phyloP scores from a whole-genome alignment of 2,797 vertebrate species.

The Oceanodroma leucorhoa region DNA sequence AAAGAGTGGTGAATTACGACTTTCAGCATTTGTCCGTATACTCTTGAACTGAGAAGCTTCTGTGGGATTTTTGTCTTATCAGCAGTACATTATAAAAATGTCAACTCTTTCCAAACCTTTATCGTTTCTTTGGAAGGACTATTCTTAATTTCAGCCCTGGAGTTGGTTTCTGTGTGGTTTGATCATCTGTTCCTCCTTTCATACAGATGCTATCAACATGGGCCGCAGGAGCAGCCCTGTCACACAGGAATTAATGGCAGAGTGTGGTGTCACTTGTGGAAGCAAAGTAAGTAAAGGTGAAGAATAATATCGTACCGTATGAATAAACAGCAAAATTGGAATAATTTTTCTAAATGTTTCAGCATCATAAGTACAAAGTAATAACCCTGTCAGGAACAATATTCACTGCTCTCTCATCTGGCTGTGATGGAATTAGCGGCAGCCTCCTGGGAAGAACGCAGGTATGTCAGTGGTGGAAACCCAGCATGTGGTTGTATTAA shows the following conservation, averaged over 20 bases:
- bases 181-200: neutral
- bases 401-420: neutral
- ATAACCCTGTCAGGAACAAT: conserved; percentile 43
- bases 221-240: conserved; percentile 11
- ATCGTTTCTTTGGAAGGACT: neutral
- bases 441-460: neutral
- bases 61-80: neutral
- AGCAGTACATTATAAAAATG: neutral
- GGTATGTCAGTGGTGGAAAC: neutral
- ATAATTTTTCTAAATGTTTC: conserved; percentile 39
- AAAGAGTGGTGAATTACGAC: neutral
- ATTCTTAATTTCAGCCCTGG: conserved; percentile 17
- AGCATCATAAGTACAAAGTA: conserved; percentile 25
- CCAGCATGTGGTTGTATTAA: neutral
- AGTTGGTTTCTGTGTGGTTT: neutral
- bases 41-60: neutral
- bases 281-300: neutral
- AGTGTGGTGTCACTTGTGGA: neutral
- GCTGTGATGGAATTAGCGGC: neutral
- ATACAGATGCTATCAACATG: neutral
- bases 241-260: conserved; percentile 43
- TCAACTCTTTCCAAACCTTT: neutral
- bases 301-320: neutral
- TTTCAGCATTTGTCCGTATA: neutral
- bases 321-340: conserved; percentile 20